These are phyloP conservation scores for Drosophila nr. perissopoda DNA, from an alignment of 2,888 invertebrate species.

Conservation along the genomic window DNA sequence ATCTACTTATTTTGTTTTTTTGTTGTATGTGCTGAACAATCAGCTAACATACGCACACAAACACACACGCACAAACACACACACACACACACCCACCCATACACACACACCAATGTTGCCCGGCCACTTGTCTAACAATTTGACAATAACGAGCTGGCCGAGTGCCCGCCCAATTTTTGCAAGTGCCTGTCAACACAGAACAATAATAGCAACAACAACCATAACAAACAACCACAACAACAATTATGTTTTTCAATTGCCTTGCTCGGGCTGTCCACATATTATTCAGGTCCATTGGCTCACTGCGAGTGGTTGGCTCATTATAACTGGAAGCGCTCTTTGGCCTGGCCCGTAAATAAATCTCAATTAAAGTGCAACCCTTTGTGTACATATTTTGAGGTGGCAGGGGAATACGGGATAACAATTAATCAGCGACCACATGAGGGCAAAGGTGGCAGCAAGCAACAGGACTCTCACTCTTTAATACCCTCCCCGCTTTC, in stretches of 20 bases:
- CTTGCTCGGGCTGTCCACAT: conserved; percentile 64
- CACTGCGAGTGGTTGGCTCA: conserved; percentile 68
- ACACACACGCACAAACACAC: not conserved
- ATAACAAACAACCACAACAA: conserved; percentile 30
- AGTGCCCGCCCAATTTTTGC: conserved; percentile 71
- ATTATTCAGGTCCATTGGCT: conserved; percentile 58
- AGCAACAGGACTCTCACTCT: conserved; percentile 30
- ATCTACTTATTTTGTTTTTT: not conserved
- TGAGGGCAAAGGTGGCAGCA: conserved; percentile 31
- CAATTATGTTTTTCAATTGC: conserved; percentile 76
- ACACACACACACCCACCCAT: conserved; percentile 6
- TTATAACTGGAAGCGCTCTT: conserved; percentile 65
- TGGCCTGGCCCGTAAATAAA: conserved; percentile 69
- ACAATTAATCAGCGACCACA: conserved; percentile 72
- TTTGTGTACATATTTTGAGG: conserved; percentile 15
- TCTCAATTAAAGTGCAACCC: conserved; percentile 81
- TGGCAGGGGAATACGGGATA: conserved; percentile 30
- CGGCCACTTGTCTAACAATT: conserved; percentile 66
- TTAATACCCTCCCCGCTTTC: not conserved
- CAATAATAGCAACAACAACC: conserved; percentile 31
- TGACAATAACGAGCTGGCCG: conserved; percentile 76
- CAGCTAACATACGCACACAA: conserved; percentile 46
- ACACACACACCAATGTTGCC: not conserved
- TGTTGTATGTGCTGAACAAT: conserved; percentile 42
- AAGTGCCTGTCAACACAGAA: conserved; percentile 46